Evolutionary conservation across 2,888 invertebrate species (phyloP).

Genomic region (Gryllus longicercus): DNA sequence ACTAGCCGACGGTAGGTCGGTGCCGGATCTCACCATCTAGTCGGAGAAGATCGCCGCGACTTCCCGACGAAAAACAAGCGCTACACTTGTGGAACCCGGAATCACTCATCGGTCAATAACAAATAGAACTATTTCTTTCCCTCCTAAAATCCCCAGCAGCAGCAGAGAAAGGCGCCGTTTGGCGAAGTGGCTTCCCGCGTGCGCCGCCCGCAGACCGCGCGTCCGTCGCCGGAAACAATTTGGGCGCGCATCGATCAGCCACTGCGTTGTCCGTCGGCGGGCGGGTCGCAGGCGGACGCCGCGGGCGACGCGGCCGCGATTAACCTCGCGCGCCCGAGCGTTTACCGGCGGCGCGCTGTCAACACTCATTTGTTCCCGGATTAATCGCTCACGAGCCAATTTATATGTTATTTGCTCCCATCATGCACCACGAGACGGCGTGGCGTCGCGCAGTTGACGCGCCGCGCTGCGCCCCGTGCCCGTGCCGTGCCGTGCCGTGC

Average conservation of each 20-base stretch:
- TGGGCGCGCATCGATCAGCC: neutral
- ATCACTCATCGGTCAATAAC: no score
- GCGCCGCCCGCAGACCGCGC: neutral
- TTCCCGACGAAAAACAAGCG: no score
- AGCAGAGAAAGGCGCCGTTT: neutral
- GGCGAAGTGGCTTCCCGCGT: neutral
- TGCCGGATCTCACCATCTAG: no score
- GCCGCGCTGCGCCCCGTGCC: neutral
- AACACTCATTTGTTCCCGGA: conserved; percentile 17
- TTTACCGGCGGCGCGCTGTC: neutral
- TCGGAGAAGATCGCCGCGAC: no score
- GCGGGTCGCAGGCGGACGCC: neutral
- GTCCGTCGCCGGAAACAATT: neutral
- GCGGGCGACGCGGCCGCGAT: conserved; percentile 5
- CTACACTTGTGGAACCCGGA: no score
- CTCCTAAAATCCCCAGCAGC: no score
- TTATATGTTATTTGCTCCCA: neutral
- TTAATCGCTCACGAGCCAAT: conserved; percentile 17
- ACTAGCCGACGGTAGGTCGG: no score
- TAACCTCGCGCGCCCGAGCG: neutral
- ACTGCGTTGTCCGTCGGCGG: neutral
- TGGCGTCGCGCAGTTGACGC: no score
- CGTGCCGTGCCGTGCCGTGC: neutral
- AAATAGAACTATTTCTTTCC: no score
- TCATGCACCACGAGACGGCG: neutral